A percentile compares a stretch with the other conserved stretches of the same genome.
These are phyloP conservation scores for Chrysolina americana DNA, from an alignment of 2,888 invertebrate genomes.

Conservation along the genomic window DNA sequence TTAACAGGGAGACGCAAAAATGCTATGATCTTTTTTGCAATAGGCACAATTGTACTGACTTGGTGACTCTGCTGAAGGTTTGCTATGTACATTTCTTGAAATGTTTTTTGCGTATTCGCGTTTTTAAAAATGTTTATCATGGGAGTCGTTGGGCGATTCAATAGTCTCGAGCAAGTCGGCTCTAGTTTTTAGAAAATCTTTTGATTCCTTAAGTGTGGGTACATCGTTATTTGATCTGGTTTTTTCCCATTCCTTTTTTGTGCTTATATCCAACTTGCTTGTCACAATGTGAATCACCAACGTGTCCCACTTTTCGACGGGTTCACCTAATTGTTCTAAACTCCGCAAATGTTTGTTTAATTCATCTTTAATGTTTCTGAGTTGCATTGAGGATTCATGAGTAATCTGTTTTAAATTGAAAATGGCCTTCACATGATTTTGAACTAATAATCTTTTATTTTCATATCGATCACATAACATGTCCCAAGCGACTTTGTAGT, in stretches of 20 bases:
- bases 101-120: too few relatives aligned
- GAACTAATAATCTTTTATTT: slow-evolving; percentile 36
- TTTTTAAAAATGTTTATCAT: too few relatives aligned
- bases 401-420: background rate
- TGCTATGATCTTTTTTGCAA: background rate
- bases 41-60: background rate
- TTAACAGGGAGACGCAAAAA: background rate
- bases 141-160: too few relatives aligned
- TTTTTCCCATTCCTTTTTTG: slow-evolving; percentile 40
- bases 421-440: slow-evolving; percentile 24
- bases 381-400: background rate
- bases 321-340: slow-evolving; percentile 44
- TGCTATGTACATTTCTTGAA: slow-evolving; percentile 32
- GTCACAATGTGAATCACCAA: slow-evolving; percentile 41
- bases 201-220: slow-evolving; percentile 32
- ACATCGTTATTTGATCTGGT: slow-evolving; percentile 1
- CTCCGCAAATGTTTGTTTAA: slow-evolving; percentile 43
- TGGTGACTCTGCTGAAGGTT: too few relatives aligned
- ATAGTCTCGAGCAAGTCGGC: slow-evolving; percentile 17
- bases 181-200: slow-evolving; percentile 38
- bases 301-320: slow-evolving; percentile 37
- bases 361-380: slow-evolving; percentile 10
- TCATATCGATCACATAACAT: slow-evolving; percentile 40
- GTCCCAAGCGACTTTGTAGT: slow-evolving; percentile 39
- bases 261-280: slow-evolving; percentile 35